These are phyloP conservation scores for Tetranychus cinnabarinus DNA, from an alignment of 1,140 invertebrate species.

Conservation along the genomic window DNA sequence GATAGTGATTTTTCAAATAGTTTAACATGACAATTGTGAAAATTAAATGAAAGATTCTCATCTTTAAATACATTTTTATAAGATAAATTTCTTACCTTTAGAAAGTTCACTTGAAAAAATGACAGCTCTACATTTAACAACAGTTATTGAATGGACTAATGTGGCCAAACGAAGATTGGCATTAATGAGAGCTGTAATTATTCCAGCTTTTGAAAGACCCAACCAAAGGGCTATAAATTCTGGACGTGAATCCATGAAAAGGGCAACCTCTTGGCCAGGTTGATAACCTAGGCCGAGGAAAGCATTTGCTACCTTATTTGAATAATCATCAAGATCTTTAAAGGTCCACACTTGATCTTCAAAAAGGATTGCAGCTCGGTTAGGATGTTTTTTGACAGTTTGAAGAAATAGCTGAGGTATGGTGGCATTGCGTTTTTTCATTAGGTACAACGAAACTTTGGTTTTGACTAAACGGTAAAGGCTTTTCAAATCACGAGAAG, in stretches of 20 bases:
- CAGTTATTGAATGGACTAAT: slow-evolving; percentile 17
- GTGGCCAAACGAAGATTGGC: slow-evolving; percentile 15
- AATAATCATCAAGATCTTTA: slow-evolving; percentile 38
- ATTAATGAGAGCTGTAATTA: slow-evolving; percentile 18
- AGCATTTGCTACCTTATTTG: slow-evolving; percentile 48
- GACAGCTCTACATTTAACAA: slow-evolving; percentile 17
- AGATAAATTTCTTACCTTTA: not conserved
- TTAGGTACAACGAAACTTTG: slow-evolving; percentile 3
- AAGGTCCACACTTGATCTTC: slow-evolving; percentile 61
- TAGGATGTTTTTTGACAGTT: slow-evolving; percentile 41
- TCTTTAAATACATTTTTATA: too few relatives aligned
- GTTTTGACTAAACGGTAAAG: slow-evolving; percentile 5
- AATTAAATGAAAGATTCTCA: too few relatives aligned
- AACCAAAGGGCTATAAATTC: slow-evolving; percentile 67
- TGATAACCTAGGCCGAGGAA: slow-evolving; percentile 40
- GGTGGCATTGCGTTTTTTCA: slow-evolving; percentile 26
- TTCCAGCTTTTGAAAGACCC: slow-evolving; percentile 32
- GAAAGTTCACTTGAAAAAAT: slow-evolving; percentile 14
- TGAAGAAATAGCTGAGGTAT: slow-evolving; percentile 47
- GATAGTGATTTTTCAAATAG: not conserved
- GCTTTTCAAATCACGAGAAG: slow-evolving; percentile 5
- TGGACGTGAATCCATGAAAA: slow-evolving; percentile 58
- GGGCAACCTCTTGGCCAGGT: slow-evolving; percentile 49
- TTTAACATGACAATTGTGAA: too few relatives aligned
- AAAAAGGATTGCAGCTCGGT: slow-evolving; percentile 50